Evolutionary conservation across 2,888 invertebrate species (phyloP).

Genomic region (Gymnoscelis rufifasciata): DNA sequence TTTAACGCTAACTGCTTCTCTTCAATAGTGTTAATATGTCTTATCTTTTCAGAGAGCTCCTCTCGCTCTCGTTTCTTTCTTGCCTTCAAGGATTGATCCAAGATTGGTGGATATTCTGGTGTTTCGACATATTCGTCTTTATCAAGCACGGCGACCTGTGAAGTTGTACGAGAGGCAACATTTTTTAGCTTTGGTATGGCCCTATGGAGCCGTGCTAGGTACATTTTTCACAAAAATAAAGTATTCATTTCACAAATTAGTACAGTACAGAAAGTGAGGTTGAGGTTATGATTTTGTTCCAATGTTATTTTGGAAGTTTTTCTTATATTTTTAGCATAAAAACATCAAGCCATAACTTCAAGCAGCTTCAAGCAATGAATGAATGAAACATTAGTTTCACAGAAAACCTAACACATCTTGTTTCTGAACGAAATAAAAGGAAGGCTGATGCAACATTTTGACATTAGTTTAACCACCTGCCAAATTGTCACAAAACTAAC

Average conservation of each 20-base stretch:
- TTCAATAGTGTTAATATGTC: constrained; percentile 84
- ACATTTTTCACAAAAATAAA: constrained; percentile 43
- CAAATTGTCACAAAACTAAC: constrained; percentile 55
- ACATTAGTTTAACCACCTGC: constrained; percentile 43
- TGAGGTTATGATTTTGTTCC: constrained; percentile 25
- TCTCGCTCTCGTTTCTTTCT: constrained; percentile 65
- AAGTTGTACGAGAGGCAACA: constrained; percentile 39
- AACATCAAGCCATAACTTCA: neutral
- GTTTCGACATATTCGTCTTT: constrained; percentile 64
- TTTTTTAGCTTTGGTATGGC: constrained; percentile 54
- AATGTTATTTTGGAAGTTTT: too few species aligned
- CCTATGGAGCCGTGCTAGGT: constrained; percentile 52
- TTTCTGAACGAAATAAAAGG: constrained; percentile 27
- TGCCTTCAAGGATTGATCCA: constrained; percentile 77
- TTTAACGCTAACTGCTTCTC: constrained; percentile 91
- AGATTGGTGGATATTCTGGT: constrained; percentile 80
- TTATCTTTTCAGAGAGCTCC: constrained; percentile 79
- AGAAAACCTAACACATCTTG: neutral
- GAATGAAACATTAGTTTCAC: neutral
- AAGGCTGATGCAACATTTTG: constrained; percentile 66
- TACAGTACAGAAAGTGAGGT: constrained; percentile 9
- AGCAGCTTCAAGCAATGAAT: too few species aligned
- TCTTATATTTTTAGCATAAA: neutral
- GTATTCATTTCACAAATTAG: neutral
- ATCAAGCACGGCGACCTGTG: constrained; percentile 48